Evolutionary conservation across 2,888 invertebrate genomes (phyloP).

Genomic region (Lasioglossum leucozonium): DNA sequence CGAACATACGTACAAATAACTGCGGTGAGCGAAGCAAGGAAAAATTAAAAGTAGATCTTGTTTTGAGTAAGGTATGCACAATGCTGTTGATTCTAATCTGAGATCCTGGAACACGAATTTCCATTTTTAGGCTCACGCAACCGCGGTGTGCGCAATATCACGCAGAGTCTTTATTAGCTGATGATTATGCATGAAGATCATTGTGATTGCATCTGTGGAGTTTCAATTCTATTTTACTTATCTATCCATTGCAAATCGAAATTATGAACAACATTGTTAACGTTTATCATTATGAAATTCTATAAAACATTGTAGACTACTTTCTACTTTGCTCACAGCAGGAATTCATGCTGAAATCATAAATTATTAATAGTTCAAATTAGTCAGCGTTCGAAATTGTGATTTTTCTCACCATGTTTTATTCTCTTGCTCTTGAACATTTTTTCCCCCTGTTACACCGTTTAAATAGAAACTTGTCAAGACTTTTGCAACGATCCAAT

Average conservation of each 20-base stretch:
- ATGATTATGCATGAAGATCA: slow-evolving; percentile 9
- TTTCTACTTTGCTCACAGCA: too few relatives aligned
- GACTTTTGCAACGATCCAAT: too few relatives aligned
- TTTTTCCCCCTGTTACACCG: too few relatives aligned
- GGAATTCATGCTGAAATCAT: too few relatives aligned
- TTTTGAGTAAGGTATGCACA: background rate
- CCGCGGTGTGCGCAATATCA: background rate
- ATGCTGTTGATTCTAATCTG: background rate
- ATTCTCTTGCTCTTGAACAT: too few relatives aligned
- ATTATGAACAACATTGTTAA: background rate
- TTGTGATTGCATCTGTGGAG: background rate
- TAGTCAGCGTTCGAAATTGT: too few relatives aligned
- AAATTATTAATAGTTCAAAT: too few relatives aligned
- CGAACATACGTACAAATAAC: background rate
- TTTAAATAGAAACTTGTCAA: too few relatives aligned
- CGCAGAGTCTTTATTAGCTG: background rate
- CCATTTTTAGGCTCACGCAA: slow-evolving; percentile 13
- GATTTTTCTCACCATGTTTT: too few relatives aligned
- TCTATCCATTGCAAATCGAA: background rate
- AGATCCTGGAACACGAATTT: slow-evolving; percentile 3
- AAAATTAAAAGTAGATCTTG: slow-evolving; percentile 8
- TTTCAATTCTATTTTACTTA: background rate
- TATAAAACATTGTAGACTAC: too few relatives aligned
- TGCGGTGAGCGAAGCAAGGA: background rate
- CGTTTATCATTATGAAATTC: background rate